These are phyloP conservation scores for Meteorus cinctellus DNA, from an alignment of 2,888 invertebrate species.

Conservation along the genomic window DNA sequence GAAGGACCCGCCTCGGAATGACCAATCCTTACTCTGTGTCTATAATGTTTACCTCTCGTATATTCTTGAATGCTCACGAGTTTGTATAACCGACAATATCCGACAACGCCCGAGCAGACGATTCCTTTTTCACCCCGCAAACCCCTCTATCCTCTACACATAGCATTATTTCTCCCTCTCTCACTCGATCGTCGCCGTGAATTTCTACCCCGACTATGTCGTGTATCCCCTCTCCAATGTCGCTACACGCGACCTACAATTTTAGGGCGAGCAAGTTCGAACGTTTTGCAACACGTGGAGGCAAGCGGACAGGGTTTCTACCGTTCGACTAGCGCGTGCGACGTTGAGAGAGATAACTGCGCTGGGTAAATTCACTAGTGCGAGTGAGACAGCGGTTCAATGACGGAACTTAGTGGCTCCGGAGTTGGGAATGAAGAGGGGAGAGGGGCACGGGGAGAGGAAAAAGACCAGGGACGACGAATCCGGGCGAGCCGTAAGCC, in stretches of 20 bases:
- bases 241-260: constrained; percentile 66
- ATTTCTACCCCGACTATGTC: background rate
- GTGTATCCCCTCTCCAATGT: background rate
- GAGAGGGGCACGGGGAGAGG: constrained; percentile 22
- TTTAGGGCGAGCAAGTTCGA: constrained; percentile 60
- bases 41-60: constrained; percentile 68
- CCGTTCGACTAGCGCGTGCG: constrained; percentile 58
- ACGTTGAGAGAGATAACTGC: constrained; percentile 45
- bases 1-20: constrained; percentile 70
- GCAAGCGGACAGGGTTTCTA: constrained; percentile 67
- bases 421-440: constrained; percentile 38
- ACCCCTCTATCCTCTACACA: constrained; percentile 36
- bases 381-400: constrained; percentile 28
- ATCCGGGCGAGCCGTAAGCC: background rate
- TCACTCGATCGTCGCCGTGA: constrained; percentile 12
- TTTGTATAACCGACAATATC: constrained; percentile 61
- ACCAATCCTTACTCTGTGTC: constrained; percentile 68
- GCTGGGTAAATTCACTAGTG: background rate
- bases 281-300: constrained; percentile 69
- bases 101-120: constrained; percentile 35
- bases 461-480: constrained; percentile 2
- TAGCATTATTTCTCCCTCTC: constrained; percentile 31
- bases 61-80: constrained; percentile 60
- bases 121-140: constrained; percentile 15
- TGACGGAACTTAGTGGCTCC: constrained; percentile 42